Evolutionary conservation across 2,797 vertebrate genomes (phyloP).

Genomic region (Galago senegalensis): DNA sequence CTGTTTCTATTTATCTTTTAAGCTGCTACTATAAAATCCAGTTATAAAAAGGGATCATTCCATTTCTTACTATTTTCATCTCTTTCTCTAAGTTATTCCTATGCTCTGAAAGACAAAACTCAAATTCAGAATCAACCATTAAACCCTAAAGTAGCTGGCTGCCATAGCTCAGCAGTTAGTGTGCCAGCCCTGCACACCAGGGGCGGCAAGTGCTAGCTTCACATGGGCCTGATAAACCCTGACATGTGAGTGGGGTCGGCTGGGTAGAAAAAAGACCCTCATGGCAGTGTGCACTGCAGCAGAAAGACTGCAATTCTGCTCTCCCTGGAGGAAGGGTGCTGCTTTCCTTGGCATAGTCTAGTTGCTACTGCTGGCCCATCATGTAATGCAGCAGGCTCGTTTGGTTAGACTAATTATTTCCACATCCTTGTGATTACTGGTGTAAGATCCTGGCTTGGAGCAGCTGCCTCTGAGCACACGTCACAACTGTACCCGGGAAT

Average conservation of each 20-base stretch:
- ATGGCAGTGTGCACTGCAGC: background rate
- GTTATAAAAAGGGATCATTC: background rate
- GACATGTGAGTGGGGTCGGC: background rate
- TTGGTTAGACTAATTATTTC: background rate
- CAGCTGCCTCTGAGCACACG: fast-evolving
- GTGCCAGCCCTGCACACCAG: no score
- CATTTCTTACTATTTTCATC: background rate
- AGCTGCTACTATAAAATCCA: background rate
- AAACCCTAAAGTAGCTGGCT: background rate
- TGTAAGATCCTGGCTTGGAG: background rate
- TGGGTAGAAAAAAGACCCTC: background rate
- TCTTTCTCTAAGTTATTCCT: background rate
- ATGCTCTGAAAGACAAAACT: conserved; percentile 5
- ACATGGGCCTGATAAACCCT: background rate
- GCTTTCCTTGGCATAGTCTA: background rate
- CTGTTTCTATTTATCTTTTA: background rate
- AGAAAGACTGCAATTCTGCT: background rate
- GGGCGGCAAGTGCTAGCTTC: no score
- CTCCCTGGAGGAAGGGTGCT: background rate
- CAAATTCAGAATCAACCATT: background rate
- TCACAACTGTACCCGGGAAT: background rate
- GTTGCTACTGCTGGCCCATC: background rate
- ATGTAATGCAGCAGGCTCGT: background rate
- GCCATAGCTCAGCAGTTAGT: no score
- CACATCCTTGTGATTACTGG: background rate